Percentiles rank a stretch among this genome's conserved stretches.
phyloP scores from a whole-genome alignment of 2,113 vertebrate genomes.

The Holacanthus passer region DNA sequence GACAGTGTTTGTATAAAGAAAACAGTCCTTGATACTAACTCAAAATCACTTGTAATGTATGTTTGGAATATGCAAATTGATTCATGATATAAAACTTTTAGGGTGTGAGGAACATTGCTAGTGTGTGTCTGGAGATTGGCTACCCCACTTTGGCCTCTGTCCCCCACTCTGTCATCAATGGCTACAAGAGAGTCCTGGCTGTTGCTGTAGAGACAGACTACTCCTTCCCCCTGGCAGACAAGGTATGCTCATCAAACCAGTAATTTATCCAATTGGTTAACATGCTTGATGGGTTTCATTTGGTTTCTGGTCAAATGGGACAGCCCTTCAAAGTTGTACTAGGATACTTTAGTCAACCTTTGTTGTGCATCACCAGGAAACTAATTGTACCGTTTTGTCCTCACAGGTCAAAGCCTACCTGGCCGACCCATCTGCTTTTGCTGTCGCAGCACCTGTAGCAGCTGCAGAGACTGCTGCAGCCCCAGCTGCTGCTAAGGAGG shows the following conservation, averaged over 20 bases:
- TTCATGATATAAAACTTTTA: slow-evolving; percentile 56
- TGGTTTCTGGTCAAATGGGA: slow-evolving; percentile 10
- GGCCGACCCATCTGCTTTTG: slow-evolving; percentile 95
- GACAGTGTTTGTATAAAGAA: not conserved
- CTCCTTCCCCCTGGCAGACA: slow-evolving; percentile 96
- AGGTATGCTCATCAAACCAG: slow-evolving; percentile 85
- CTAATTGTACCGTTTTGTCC: not conserved
- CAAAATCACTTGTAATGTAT: not conserved
- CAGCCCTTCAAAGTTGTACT: not conserved
- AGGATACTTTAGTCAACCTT: not conserved
- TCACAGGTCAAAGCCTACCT: slow-evolving; percentile 93
- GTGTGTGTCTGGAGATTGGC: slow-evolving; percentile 96
- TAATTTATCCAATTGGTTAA: not conserved
- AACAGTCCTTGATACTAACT: no score
- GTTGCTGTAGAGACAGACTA: slow-evolving; percentile 95
- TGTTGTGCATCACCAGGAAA: not conserved
- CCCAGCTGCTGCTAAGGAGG: slow-evolving; percentile 87
- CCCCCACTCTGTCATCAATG: slow-evolving; percentile 95
- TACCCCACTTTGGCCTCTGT: slow-evolving; percentile 96
- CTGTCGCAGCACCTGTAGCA: slow-evolving; percentile 83
- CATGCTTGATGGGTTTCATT: slow-evolving; percentile 39
- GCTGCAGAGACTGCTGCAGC: slow-evolving; percentile 79
- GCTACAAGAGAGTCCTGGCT: slow-evolving; percentile 96
- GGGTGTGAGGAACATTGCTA: slow-evolving; percentile 98
- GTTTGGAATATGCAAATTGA: not conserved